Evolutionary conservation across 2,113 vertebrate genomes (phyloP).

Genomic region (Stomatorhinus ivindoensis): DNA sequence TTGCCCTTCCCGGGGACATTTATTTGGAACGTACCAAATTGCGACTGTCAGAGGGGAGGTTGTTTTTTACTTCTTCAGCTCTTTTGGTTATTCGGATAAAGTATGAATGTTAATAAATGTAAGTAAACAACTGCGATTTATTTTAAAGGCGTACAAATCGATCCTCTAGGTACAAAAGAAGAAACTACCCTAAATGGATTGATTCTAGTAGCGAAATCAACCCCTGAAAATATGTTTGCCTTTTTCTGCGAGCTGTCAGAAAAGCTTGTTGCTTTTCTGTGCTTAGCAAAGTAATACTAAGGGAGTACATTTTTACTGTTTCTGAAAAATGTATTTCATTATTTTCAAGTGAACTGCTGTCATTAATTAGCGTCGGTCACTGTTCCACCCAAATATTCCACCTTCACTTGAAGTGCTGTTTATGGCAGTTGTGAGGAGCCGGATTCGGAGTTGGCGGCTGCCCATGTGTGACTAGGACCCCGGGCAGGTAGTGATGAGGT

Average conservation of each 20-base stretch:
- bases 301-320: conserved; percentile 12
- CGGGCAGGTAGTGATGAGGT: conserved; percentile 55
- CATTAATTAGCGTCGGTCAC: neutral
- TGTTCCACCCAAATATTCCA: conserved; percentile 19
- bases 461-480: conserved; percentile 39
- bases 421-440: conserved; percentile 33
- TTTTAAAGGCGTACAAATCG: too few species aligned
- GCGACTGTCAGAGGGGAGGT: neutral
- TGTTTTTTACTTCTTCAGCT: neutral
- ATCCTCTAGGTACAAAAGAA: neutral
- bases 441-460: conserved; percentile 22
- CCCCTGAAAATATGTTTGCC: conserved; percentile 22
- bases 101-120: neutral
- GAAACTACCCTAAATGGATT: neutral
- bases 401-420: conserved; percentile 39
- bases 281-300: conserved; percentile 53
- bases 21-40: conserved; percentile 52
- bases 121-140: neutral
- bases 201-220: neutral
- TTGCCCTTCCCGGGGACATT: conserved; percentile 59
- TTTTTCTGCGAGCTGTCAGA: conserved; percentile 62
- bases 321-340: conserved; percentile 15
- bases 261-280: conserved; percentile 59
- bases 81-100: neutral
- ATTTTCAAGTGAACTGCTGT: neutral